Percentiles rank a stretch among this genome's conserved stretches.
phyloP scores from a whole-genome alignment of 1,140 invertebrate genomes.

The Tachypleus tridentatus region DNA sequence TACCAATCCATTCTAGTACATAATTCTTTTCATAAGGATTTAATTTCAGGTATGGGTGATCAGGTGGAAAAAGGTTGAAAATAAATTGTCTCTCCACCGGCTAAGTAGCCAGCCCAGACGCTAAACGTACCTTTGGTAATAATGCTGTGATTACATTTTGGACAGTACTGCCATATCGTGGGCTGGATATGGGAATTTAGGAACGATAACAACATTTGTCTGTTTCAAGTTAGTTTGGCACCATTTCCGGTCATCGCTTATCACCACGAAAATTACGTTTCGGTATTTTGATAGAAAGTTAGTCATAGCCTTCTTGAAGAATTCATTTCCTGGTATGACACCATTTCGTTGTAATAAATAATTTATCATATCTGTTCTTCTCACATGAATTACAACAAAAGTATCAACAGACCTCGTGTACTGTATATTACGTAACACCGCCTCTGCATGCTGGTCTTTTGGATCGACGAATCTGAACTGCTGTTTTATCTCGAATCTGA shows the following conservation, averaged over 20 bases:
- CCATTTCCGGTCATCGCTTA: constrained; percentile 49
- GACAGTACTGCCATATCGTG: constrained; percentile 31
- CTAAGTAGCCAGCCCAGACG: constrained; percentile 33
- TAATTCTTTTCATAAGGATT: constrained; percentile 13
- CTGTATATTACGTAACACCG: not conserved
- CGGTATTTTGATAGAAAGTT: too few relatives aligned
- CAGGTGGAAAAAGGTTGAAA: constrained; percentile 18
- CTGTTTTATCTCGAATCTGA: too few relatives aligned
- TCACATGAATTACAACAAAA: constrained; percentile 32
- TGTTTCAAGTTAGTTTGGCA: constrained; percentile 34
- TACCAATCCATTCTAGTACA: constrained; percentile 13
- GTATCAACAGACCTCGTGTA: not conserved
- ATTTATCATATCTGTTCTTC: too few relatives aligned
- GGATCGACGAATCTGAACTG: not conserved
- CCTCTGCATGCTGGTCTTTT: not conserved
- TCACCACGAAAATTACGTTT: constrained; percentile 24
- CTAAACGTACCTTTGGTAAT: constrained; percentile 33
- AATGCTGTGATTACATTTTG: constrained; percentile 29
- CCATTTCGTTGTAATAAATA: too few relatives aligned
- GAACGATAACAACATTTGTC: constrained; percentile 21
- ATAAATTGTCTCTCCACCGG: constrained; percentile 30
- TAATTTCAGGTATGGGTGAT: too few relatives aligned
- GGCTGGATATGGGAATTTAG: constrained; percentile 15
- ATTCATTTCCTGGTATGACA: too few relatives aligned
- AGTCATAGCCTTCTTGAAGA: too few relatives aligned